Conservation (phyloP, 2,888 invertebrate species). For the Anticlea derivata region DNA sequence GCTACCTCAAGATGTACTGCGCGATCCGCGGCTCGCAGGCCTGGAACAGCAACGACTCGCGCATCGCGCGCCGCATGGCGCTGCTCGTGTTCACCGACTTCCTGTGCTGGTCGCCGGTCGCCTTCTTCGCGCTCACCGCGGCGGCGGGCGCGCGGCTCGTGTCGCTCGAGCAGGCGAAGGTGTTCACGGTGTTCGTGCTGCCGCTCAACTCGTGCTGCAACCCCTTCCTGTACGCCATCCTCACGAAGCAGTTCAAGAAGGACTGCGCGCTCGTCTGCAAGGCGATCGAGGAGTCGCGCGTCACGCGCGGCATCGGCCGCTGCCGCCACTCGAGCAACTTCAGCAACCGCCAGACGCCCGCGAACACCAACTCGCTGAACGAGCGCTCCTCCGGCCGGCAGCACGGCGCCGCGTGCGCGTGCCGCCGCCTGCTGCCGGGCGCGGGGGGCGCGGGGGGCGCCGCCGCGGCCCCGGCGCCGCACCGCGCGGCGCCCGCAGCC, state of each 20-base stretch:
- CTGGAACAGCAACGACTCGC: conserved; percentile 98
- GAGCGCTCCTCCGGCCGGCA: conserved; percentile 88
- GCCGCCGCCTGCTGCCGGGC: conserved; percentile 86
- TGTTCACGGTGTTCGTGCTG: conserved; percentile 97
- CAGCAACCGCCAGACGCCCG: conserved; percentile 93
- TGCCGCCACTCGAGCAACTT: conserved; percentile 94
- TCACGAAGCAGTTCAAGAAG: conserved; percentile 98
- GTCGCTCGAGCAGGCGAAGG: conserved; percentile 97
- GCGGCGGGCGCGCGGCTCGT: conserved; percentile 96
- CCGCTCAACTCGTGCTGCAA: conserved; percentile 99
- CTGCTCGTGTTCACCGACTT: conserved; percentile 98
- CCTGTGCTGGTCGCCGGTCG: conserved; percentile 98
- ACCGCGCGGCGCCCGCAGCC: conserved; percentile 83
- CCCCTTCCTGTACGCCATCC: conserved; percentile 98
- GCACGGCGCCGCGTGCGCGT: conserved; percentile 87
- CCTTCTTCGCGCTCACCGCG: conserved; percentile 97
- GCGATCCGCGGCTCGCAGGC: conserved; percentile 98
- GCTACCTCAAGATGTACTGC: conserved; percentile 98
- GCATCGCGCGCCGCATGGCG: conserved; percentile 98
- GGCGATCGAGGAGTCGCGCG: conserved; percentile 96
- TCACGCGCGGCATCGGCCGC: conserved; percentile 93
- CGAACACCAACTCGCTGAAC: conserved; percentile 91
- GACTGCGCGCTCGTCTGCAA: conserved; percentile 98
- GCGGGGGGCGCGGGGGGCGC: too few species aligned
- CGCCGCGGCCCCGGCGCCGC: conserved; percentile 88